Conservation (phyloP, 2,797 vertebrate species). For the Pangasius macronema region DNA sequence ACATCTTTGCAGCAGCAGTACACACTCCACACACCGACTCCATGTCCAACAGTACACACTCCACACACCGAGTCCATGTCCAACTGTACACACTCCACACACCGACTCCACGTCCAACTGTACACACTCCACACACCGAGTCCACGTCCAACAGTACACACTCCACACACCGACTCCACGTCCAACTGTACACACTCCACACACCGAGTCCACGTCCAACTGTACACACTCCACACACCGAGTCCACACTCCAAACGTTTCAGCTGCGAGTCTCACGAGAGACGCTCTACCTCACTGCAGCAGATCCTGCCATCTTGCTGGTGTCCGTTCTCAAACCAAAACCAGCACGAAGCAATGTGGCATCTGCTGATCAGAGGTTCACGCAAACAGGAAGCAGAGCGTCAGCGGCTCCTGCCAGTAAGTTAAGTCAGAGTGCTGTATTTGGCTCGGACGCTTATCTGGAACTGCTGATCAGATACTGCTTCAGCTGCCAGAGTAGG, state of each 20-base stretch:
- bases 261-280: neutral
- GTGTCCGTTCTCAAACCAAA: neutral
- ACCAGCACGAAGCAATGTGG: neutral
- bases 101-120: no score
- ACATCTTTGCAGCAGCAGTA: neutral
- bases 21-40: neutral
- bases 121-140: no score
- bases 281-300: neutral
- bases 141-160: no score
- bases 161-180: no score
- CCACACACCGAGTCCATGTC: no score
- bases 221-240: neutral
- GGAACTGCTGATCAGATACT: neutral
- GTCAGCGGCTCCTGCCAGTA: neutral
- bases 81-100: neutral
- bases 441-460: neutral
- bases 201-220: neutral
- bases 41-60: no score
- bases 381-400: conserved; percentile 1
- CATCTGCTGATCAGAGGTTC: neutral
- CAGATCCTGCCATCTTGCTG: neutral
- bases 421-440: neutral
- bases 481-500: neutral
- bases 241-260: neutral
- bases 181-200: neutral